These are phyloP conservation scores for Paraescarpia echinospica DNA, from an alignment of 1,140 invertebrate species.

Conservation along the genomic window DNA sequence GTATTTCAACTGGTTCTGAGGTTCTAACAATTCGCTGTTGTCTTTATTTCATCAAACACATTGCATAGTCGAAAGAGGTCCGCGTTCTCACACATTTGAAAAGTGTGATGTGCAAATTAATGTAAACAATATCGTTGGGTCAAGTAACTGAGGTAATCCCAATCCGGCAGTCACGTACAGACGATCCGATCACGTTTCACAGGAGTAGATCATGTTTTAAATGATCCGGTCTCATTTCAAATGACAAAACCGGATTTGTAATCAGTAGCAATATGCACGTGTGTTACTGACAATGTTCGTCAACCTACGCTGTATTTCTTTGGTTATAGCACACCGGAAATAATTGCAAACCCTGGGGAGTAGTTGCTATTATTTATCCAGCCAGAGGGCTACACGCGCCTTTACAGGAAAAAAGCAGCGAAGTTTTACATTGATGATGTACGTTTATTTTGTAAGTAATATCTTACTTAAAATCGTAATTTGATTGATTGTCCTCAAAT, in stretches of 20 bases:
- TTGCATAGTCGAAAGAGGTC: not conserved
- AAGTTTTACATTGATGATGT: not conserved
- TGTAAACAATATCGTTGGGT: not conserved
- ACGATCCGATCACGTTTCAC: not conserved
- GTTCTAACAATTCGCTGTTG: not conserved
- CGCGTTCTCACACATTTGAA: not conserved
- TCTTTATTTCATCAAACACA: not conserved
- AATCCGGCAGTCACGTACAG: not conserved
- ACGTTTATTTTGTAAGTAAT: not conserved
- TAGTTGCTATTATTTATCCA: not conserved
- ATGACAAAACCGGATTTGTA: not conserved
- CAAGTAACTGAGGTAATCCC: not conserved
- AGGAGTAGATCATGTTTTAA: not conserved
- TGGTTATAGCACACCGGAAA: too few species aligned
- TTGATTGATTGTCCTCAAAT: not conserved
- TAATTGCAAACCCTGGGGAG: not conserved
- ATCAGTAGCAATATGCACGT: not conserved
- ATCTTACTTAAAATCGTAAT: not conserved
- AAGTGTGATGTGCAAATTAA: not conserved
- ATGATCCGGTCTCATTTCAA: not conserved
- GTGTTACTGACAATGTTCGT: too few species aligned
- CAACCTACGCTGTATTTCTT: not conserved
- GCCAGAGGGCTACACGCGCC: not conserved
- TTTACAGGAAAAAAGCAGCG: not conserved
- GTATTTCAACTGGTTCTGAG: not conserved